Conservation (phyloP, 2,797 vertebrate genomes). For the Spea hammondii region DNA sequence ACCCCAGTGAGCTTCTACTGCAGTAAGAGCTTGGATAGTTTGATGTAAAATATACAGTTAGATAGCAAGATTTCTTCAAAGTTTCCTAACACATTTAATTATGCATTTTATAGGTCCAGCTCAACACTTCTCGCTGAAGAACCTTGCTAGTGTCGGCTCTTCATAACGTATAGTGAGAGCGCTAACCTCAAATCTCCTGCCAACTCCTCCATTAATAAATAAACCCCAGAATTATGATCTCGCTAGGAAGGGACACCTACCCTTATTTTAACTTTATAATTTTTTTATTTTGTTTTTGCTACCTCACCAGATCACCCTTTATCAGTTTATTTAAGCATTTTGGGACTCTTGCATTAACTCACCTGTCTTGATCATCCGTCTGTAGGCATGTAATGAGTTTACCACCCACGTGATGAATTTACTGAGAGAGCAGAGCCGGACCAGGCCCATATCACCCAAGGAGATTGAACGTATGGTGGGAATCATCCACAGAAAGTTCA, state of each 20-base stretch:
- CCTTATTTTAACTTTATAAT: too few relatives aligned
- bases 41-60: too few relatives aligned
- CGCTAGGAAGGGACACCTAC: too few relatives aligned
- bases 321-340: conserved; percentile 29
- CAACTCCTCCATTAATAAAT: neutral
- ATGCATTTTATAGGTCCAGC: too few relatives aligned
- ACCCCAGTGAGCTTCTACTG: too few relatives aligned
- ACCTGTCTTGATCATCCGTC: conserved; percentile 47
- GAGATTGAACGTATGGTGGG: conserved; percentile 97
- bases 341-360: conserved; percentile 54
- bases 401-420: conserved; percentile 98
- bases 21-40: too few relatives aligned
- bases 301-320: too few relatives aligned
- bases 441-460: conserved; percentile 93
- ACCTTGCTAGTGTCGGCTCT: neutral
- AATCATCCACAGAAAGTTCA: conserved; percentile 99
- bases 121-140: neutral
- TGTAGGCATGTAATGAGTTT: conserved; percentile 94
- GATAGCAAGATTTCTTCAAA: too few relatives aligned
- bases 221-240: neutral
- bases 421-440: conserved; percentile 91
- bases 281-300: too few relatives aligned
- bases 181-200: too few relatives aligned
- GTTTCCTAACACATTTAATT: too few relatives aligned
- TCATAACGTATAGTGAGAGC: too few relatives aligned